phyloP scores from a whole-genome alignment of 2,797 vertebrate species.

The Cuniculus paca region DNA sequence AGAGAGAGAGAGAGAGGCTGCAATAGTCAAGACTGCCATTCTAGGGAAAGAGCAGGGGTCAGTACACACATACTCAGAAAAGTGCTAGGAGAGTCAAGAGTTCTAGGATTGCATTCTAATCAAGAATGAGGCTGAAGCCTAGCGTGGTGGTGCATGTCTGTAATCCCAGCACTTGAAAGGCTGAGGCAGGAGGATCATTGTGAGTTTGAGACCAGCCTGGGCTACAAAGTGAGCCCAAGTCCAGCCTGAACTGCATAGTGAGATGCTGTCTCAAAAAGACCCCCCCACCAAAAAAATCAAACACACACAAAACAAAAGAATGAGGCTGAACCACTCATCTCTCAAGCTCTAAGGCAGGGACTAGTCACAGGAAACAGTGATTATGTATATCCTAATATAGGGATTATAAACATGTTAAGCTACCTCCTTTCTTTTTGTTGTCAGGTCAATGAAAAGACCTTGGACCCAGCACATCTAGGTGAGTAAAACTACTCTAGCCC shows the following conservation, averaged over 20 bases:
- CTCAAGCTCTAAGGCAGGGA: background rate
- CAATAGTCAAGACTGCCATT: no score
- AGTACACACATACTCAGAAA: background rate
- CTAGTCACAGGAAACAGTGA: no score
- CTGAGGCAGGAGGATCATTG: background rate
- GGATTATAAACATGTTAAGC: background rate
- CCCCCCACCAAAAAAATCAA: no score
- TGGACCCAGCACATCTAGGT: background rate
- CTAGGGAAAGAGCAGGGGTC: background rate
- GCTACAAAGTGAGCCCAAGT: no score
- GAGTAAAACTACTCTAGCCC: background rate
- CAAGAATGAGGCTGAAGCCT: background rate
- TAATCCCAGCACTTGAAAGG: background rate
- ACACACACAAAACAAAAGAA: no score
- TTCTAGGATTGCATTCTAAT: background rate
- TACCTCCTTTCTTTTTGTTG: background rate
- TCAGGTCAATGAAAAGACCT: background rate
- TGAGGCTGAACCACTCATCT: background rate
- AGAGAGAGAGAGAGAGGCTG: no score
- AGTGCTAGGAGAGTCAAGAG: background rate
- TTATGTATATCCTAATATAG: no score
- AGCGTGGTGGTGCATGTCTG: no score
- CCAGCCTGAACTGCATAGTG: no score
- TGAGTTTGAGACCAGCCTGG: no score
- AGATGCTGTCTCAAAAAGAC: no score